Evolutionary conservation across 1,140 invertebrate species (phyloP).

Genomic region (Camponotus vicinus): DNA sequence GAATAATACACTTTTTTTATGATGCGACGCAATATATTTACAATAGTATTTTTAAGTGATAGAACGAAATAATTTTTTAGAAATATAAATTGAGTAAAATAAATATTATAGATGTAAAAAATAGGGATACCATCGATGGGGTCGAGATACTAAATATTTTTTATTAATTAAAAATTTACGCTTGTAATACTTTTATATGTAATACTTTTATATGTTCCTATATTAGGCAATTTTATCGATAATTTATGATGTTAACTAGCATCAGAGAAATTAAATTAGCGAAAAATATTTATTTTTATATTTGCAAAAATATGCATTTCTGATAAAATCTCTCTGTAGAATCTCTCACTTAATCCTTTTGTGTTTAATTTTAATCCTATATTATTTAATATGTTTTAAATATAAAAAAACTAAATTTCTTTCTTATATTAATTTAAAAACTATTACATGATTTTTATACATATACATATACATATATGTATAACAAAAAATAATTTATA

Average conservation of each 20-base stretch:
- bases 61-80: background rate
- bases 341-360: background rate
- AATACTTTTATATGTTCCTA: background rate
- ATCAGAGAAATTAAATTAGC: slow-evolving; percentile 19
- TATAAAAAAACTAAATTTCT: background rate
- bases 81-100: background rate
- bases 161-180: background rate
- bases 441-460: background rate
- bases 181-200: background rate
- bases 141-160: no score
- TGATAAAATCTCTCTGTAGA: background rate
- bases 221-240: slow-evolving; percentile 1
- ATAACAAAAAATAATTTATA: background rate
- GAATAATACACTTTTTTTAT: background rate
- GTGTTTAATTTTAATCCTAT: background rate
- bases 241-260: background rate
- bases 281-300: background rate
- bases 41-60: no score
- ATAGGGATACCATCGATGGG: no score
- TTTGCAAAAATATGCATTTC: background rate
- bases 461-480: background rate
- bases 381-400: background rate
- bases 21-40: background rate
- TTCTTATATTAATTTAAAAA: slow-evolving; percentile 10
- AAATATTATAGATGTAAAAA: background rate